These are phyloP conservation scores for Acanthosepion esculentum DNA, from an alignment of 2,888 invertebrate species.

Conservation along the genomic window DNA sequence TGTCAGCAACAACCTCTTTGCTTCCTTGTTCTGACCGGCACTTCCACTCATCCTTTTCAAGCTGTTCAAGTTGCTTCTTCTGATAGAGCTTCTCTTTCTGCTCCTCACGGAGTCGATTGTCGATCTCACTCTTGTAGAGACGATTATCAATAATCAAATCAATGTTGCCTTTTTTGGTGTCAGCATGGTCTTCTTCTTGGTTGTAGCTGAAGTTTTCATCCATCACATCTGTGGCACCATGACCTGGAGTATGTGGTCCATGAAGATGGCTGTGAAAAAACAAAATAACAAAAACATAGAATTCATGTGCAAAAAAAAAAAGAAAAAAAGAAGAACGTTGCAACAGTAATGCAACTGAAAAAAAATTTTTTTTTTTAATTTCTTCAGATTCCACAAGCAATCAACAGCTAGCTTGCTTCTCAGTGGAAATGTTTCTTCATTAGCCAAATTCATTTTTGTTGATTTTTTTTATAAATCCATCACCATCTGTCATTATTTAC, in stretches of 20 bases:
- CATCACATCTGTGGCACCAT: slow-evolving; percentile 71
- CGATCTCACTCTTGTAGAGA: slow-evolving; percentile 61
- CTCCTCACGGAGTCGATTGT: slow-evolving; percentile 67
- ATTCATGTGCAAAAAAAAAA: too few relatives aligned
- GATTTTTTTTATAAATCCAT: too few relatives aligned
- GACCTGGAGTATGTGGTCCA: slow-evolving; percentile 62
- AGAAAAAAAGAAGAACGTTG: too few relatives aligned
- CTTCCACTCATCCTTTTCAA: slow-evolving; percentile 59
- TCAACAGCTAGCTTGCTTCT: too few relatives aligned
- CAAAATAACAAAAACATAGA: background rate
- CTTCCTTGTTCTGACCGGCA: slow-evolving; percentile 47
- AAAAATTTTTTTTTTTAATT: too few relatives aligned
- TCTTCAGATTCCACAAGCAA: too few relatives aligned
- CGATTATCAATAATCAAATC: slow-evolving; percentile 61
- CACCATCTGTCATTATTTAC: too few relatives aligned
- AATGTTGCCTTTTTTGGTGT: slow-evolving; percentile 62
- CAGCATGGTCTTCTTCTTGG: slow-evolving; percentile 65
- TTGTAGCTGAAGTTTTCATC: slow-evolving; percentile 71
- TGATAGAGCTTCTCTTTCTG: slow-evolving; percentile 60
- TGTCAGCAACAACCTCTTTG: slow-evolving; percentile 45
- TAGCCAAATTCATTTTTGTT: too few relatives aligned
- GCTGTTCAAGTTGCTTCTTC: slow-evolving; percentile 64
- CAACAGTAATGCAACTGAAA: too few relatives aligned
- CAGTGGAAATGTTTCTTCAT: too few relatives aligned
- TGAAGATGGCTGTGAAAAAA: slow-evolving; percentile 60